Percentiles rank a stretch among this genome's conserved stretches.
phyloP scores from a whole-genome alignment of 2,797 vertebrate genomes.

The Phaenicophaeus curvirostris region DNA sequence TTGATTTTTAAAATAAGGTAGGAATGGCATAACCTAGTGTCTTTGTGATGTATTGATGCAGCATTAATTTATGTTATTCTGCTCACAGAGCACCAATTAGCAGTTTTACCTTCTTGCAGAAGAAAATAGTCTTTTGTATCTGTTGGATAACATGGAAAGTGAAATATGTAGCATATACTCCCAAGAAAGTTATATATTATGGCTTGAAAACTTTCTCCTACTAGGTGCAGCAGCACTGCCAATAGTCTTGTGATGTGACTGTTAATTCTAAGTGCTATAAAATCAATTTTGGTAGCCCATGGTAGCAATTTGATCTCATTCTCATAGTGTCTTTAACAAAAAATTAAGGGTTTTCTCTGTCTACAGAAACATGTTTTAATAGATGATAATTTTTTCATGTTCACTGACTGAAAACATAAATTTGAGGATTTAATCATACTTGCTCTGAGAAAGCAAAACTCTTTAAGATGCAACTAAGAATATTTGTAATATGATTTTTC shows the following conservation, averaged over 20 bases:
- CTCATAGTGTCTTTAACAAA: not conserved
- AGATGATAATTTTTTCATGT: not conserved
- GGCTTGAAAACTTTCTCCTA: not conserved
- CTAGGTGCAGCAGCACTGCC: not conserved
- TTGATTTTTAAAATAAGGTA: not conserved
- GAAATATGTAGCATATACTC: not conserved
- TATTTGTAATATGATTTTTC: not conserved
- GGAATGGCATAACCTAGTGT: not conserved
- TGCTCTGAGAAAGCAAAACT: not conserved
- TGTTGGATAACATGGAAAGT: no score
- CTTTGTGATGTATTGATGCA: not conserved
- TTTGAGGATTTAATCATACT: not conserved
- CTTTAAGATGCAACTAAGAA: not conserved
- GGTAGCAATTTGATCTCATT: not conserved
- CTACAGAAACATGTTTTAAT: not conserved
- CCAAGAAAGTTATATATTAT: not conserved
- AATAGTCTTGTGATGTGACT: not conserved
- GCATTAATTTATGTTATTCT: not conserved
- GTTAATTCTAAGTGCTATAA: not conserved
- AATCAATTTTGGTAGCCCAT: not conserved
- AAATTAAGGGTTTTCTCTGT: not conserved
- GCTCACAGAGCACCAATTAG: not conserved
- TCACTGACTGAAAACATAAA: not conserved
- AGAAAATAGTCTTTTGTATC: not conserved
- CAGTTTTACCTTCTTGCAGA: not conserved